These are phyloP conservation scores for Eulithis testata DNA, from an alignment of 2,888 invertebrate species.

Conservation along the genomic window DNA sequence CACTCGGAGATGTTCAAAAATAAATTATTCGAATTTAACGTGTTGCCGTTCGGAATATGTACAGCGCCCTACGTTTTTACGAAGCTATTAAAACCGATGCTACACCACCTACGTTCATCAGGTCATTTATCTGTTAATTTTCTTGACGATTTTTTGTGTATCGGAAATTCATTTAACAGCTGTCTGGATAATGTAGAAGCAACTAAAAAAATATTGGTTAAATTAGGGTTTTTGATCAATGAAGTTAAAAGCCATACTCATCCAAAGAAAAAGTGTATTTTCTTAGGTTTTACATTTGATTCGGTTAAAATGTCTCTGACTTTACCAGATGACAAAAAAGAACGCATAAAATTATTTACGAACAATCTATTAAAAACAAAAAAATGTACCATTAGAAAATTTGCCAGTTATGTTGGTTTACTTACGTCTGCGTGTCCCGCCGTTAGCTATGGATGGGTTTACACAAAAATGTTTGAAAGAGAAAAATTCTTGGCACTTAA, in stretches of 20 bases:
- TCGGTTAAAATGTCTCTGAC: neutral
- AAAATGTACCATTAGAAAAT: conserved; percentile 25
- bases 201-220: neutral
- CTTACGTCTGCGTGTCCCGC: conserved; percentile 40
- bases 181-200: neutral
- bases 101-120: neutral
- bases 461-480: conserved; percentile 8
- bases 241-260: neutral
- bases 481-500: conserved; percentile 1
- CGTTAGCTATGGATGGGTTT: conserved; percentile 29
- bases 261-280: neutral
- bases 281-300: conserved; percentile 4
- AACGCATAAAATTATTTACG: neutral
- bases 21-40: neutral
- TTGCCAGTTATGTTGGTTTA: conserved; percentile 34
- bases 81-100: neutral
- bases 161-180: conserved; percentile 9
- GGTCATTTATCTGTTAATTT: conserved; percentile 9
- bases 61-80: conserved; percentile 3
- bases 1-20: neutral
- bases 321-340: conserved; percentile 1
- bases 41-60: conserved; percentile 1
- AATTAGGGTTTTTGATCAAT: conserved; percentile 5
- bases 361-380: neutral
- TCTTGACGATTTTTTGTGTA: conserved; percentile 13